These are phyloP conservation scores for Monarcha castaneiventris DNA, from an alignment of 2,113 vertebrate genomes.

Conservation along the genomic window DNA sequence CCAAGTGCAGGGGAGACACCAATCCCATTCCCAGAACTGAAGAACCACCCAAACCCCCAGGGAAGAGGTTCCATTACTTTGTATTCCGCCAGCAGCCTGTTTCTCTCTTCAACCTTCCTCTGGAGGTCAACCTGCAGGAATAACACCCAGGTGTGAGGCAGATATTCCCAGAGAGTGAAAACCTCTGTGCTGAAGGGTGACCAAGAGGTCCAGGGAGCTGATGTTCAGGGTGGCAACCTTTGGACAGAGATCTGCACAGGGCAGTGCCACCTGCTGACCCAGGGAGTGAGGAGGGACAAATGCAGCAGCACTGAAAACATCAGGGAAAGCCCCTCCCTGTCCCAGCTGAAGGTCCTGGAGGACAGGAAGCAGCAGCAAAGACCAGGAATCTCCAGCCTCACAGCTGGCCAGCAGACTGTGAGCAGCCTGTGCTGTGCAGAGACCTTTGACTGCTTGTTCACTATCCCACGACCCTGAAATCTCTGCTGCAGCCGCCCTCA, in stretches of 20 bases:
- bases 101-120: conserved; percentile 93
- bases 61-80: conserved; percentile 72
- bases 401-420: background rate
- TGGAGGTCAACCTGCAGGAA: conserved; percentile 85
- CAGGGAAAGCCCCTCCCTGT: background rate
- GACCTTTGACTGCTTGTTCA: background rate
- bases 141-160: background rate
- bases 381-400: background rate
- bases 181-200: background rate
- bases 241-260: background rate
- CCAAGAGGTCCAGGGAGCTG: background rate
- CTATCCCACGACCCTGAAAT: background rate
- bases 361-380: background rate
- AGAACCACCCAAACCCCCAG: background rate
- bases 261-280: background rate
- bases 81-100: conserved; percentile 83
- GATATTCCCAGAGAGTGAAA: background rate
- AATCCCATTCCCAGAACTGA: background rate
- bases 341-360: background rate
- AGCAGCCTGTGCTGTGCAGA: background rate
- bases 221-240: background rate
- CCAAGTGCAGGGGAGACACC: background rate
- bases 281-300: background rate
- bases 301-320: background rate
- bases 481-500: background rate